These are phyloP conservation scores for Sesia bembeciformis DNA, from an alignment of 2,888 invertebrate species.

Conservation along the genomic window DNA sequence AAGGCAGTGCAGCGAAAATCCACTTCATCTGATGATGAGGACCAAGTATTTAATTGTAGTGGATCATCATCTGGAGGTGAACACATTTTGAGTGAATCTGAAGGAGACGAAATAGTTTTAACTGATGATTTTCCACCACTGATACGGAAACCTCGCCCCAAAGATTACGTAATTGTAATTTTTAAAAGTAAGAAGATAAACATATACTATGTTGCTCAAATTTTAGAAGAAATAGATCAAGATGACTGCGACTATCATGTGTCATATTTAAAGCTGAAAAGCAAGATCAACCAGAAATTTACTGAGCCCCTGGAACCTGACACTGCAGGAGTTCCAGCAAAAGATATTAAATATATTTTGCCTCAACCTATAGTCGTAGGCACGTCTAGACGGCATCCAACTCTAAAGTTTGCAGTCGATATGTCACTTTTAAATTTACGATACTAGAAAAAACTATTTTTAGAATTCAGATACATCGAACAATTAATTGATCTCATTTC, in stretches of 20 bases:
- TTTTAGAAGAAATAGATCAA: not conserved
- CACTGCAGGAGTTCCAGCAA: not conserved
- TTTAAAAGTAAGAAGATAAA: not conserved
- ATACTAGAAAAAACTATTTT: too few species aligned
- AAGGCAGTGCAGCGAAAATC: not conserved
- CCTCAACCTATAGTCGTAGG: not conserved
- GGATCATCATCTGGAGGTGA: slow-evolving; percentile 9
- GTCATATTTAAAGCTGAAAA: not conserved
- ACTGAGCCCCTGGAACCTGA: slow-evolving; percentile 1
- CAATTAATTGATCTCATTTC: not conserved
- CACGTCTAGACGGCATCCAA: not conserved
- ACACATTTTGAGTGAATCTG: slow-evolving; percentile 2
- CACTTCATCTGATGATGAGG: slow-evolving; percentile 3
- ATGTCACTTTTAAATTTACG: not conserved
- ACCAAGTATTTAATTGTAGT: slow-evolving; percentile 4
- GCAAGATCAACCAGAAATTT: slow-evolving; percentile 1
- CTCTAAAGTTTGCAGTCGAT: not conserved
- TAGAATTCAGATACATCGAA: too few species aligned
- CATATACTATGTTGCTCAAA: not conserved
- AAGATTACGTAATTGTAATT: not conserved
- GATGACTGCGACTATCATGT: not conserved
- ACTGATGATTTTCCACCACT: not conserved
- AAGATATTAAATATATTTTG: slow-evolving; percentile 1
- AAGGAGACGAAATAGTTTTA: slow-evolving; percentile 4
- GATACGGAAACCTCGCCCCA: not conserved